Evolutionary conservation across 2,888 invertebrate species (phyloP).

Genomic region (Herminia tarsipennalis): DNA sequence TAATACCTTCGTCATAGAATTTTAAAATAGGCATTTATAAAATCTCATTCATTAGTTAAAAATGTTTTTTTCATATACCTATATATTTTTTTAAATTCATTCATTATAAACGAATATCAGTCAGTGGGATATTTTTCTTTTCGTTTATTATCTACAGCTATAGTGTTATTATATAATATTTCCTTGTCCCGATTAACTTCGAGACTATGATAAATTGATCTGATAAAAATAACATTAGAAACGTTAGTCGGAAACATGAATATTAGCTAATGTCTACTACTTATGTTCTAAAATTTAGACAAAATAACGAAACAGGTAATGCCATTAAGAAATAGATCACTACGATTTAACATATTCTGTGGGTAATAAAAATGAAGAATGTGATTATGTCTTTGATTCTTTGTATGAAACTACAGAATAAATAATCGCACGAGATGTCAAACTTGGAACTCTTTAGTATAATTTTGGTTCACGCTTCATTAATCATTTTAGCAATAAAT

Average conservation of each 20-base stretch:
- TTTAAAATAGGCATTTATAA: no score
- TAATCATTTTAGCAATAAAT: neutral
- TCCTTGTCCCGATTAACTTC: conserved; percentile 20
- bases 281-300: conserved; percentile 7
- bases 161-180: no score
- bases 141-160: neutral
- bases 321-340: conserved; percentile 48
- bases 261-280: neutral
- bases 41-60: no score
- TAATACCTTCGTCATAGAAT: no score
- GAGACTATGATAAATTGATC: conserved; percentile 14
- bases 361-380: conserved; percentile 48
- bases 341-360: conserved; percentile 46
- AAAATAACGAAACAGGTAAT: conserved; percentile 39
- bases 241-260: conserved; percentile 16
- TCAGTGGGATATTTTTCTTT: neutral
- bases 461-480: conserved; percentile 19
- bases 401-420: conserved; percentile 25
- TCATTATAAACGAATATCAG: neutral
- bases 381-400: conserved; percentile 49
- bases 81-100: neutral
- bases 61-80: no score
- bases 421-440: no score
- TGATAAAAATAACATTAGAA: conserved; percentile 11
- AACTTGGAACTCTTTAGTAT: no score